A percentile compares a stretch with the other conserved stretches of the same genome.
Evolutionary conservation across 2,888 invertebrate species (phyloP).

Genomic region (Aplocera efformata): DNA sequence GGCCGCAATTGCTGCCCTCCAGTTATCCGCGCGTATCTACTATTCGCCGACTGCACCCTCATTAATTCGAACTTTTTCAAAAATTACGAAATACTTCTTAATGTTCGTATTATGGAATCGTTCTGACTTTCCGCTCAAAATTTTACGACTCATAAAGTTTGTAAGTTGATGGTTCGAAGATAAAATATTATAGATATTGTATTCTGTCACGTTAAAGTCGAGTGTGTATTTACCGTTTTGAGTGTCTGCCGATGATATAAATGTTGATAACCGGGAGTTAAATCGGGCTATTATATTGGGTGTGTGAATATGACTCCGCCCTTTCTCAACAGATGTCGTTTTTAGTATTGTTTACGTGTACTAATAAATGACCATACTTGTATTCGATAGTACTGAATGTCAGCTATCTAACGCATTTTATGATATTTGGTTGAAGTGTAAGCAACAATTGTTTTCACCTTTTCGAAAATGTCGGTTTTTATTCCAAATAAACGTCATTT

Average conservation of each 20-base stretch:
- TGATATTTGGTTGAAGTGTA: too few species aligned
- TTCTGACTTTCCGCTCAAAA: conserved; percentile 30
- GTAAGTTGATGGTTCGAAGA: conserved; percentile 37
- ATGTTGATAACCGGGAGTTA: conserved; percentile 56
- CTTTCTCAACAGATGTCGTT: too few species aligned
- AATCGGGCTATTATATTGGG: conserved; percentile 53
- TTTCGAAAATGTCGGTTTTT: too few species aligned
- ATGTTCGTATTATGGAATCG: conserved; percentile 28
- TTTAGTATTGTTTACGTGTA: too few species aligned
- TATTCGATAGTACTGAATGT: too few species aligned
- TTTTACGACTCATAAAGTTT: conserved; percentile 32
- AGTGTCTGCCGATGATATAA: conserved; percentile 52
- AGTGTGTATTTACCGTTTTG: conserved; percentile 46
- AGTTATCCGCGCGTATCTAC: conserved; percentile 46
- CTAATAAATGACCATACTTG: too few species aligned
- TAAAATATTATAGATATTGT: conserved; percentile 50
- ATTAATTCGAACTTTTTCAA: conserved; percentile 30
- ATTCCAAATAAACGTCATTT: too few species aligned
- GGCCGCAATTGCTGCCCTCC: conserved; percentile 53
- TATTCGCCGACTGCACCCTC: conserved; percentile 27
- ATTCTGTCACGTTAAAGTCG: conserved; percentile 50
- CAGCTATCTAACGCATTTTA: too few species aligned
- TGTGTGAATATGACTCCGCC: too few species aligned
- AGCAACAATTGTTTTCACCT: too few species aligned
- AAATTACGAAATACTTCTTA: conserved; percentile 28